Base-by-base conservation (phyloP, 2,797 vertebrate genomes). In the Phrynocephalus guinanensis region DNA sequence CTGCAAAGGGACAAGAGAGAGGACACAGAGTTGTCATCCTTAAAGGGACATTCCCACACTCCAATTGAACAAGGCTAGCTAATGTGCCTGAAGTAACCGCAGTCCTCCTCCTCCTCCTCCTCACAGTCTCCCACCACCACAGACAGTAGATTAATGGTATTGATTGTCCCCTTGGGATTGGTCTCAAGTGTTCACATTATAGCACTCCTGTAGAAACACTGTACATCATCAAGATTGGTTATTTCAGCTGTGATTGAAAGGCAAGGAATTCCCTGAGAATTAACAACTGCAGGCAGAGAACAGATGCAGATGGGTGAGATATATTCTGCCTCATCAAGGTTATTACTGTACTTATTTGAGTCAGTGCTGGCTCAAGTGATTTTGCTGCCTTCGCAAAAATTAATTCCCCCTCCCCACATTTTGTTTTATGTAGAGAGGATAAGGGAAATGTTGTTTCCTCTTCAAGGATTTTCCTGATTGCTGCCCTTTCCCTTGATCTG, bases 331-430 rank as follows among this genome's bases (percentile, higher is more conserved):
- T 85, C 83, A 88, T 82, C 79, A 85, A 82, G 71, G 84, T 88
- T 85, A 88, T 85, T 82, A 82, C 70, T 77, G 63, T 85, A 85
- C 83, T 76, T 85, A 81, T 52, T 80, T 70, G 26, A 56, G 30
- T 76, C 30, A 76, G 71, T 80, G 72, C 33, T 76, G 26, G 48
- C 87, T 88, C 16, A 44, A 76, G 79, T 71, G 60, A 76, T 88
- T 88, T 75, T 85, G 48, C 83, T 82, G 87, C 83, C 66, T 76
- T 82, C 22, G 60, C 26, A 80, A 85, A 88, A 88, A 88, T 81
- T 85, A 81, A 82, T 56, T 76, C 30, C 71, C 60, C 83, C 63
- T 67, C 77, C 30, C 44, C 77, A 44, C 30, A 9, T 77, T 70
- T 85, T 85, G 50, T 81, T 88, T 81, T 77, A 77, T 70, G 30